Percentiles rank a stretch among this genome's conserved stretches.
These are phyloP conservation scores for Glossophaga mutica DNA, from an alignment of 2,797 vertebrate species.

Conservation along the genomic window DNA sequence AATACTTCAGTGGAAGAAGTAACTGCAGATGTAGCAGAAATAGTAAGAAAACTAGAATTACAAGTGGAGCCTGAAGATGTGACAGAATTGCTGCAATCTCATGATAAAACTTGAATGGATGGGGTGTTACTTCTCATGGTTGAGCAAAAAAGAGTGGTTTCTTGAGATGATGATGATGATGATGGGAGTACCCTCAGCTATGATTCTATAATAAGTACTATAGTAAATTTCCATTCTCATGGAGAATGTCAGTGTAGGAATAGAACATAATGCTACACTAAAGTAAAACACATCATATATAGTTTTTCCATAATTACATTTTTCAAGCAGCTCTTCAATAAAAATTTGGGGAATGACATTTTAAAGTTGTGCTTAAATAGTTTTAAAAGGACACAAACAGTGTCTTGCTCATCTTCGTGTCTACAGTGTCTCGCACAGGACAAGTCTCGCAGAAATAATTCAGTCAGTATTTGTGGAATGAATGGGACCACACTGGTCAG, in stretches of 20 bases:
- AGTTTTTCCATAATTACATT: not conserved
- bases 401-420: constrained; percentile 10
- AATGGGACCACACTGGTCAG: not conserved
- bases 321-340: not conserved
- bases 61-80: not conserved
- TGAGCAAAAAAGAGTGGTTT: not conserved
- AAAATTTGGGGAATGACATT: not conserved
- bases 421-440: not conserved
- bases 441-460: constrained; percentile 12
- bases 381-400: not conserved
- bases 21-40: not conserved
- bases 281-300: not conserved
- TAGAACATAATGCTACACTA: not conserved
- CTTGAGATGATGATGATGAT: not conserved
- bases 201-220: not conserved
- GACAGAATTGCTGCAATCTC: not conserved
- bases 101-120: not conserved
- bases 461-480: not conserved
- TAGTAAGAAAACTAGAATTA: not conserved
- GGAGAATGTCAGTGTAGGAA: not conserved
- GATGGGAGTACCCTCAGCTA: not conserved
- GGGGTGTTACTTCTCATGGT: not conserved
- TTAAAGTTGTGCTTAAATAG: not conserved
- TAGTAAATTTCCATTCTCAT: not conserved
- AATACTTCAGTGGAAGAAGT: not conserved